phyloP scores from a whole-genome alignment of 1,140 invertebrate genomes.

The Leptestheria dahalacensis region DNA sequence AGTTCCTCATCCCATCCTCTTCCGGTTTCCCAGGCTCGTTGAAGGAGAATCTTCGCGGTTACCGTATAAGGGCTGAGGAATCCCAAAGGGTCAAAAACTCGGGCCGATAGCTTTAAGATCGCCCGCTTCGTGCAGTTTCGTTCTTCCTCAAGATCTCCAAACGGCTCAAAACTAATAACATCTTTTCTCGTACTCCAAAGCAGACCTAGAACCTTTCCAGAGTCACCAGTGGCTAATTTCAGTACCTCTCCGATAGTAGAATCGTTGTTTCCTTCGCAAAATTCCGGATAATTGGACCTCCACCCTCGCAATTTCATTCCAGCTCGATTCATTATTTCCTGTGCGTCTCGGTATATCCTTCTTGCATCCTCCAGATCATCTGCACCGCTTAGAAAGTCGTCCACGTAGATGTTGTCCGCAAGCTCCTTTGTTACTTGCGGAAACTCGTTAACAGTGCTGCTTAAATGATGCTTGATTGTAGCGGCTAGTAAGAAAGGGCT shows the following conservation, averaged over 20 bases:
- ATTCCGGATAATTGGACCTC: neutral
- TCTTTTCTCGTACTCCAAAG: neutral
- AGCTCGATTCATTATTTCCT: neutral
- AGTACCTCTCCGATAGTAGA: too few species aligned
- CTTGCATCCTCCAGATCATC: neutral
- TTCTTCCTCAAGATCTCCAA: neutral
- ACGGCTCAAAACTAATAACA: neutral
- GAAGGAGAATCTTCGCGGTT: neutral
- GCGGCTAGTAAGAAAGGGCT: neutral
- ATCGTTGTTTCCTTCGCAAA: neutral
- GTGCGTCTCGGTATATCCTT: neutral
- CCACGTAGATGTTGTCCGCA: neutral
- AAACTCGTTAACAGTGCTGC: neutral
- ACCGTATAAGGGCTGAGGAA: neutral
- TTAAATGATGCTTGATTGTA: neutral
- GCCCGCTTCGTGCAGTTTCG: neutral
- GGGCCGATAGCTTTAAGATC: neutral
- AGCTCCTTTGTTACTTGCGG: neutral
- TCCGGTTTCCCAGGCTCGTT: neutral
- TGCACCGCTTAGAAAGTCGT: neutral
- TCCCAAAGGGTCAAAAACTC: constrained; percentile 7
- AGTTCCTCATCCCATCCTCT: neutral
- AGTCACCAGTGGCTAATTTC: neutral
- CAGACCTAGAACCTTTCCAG: neutral
- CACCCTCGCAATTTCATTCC: neutral